These are phyloP conservation scores for Brachyopa scutellaris DNA, from an alignment of 2,888 invertebrate genomes.

Conservation along the genomic window DNA sequence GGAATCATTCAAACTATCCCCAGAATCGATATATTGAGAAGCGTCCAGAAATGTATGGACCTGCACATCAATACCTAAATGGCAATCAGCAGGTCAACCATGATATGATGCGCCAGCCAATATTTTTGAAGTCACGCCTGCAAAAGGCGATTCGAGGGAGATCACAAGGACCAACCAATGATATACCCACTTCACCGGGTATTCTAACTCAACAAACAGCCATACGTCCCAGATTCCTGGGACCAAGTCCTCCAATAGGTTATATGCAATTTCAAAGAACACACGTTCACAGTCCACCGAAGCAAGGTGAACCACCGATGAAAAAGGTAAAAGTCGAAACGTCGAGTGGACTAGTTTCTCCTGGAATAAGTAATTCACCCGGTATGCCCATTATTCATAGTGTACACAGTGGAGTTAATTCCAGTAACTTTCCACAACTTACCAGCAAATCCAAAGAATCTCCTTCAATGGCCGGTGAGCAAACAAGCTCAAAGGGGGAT, in stretches of 20 bases:
- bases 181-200: conserved; percentile 42
- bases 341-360: conserved; percentile 31
- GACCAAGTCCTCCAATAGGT: conserved; percentile 32
- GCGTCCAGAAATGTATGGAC: conserved; percentile 58
- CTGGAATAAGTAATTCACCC: conserved; percentile 78
- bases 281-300: conserved; percentile 20
- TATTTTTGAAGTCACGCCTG: conserved; percentile 72
- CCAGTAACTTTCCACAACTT: conserved; percentile 79
- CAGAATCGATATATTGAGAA: conserved; percentile 65
- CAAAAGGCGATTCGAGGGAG: conserved; percentile 65
- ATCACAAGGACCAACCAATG: conserved; percentile 47
- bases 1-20: conserved; percentile 53
- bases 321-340: conserved; percentile 69
- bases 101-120: conserved; percentile 73
- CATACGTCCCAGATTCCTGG: conserved; percentile 61
- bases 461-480: conserved; percentile 87
- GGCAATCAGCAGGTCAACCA: conserved; percentile 49
- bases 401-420: conserved; percentile 84
- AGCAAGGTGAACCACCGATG: conserved; percentile 54
- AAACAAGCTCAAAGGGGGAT: conserved; percentile 87
- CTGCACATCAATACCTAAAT: conserved; percentile 36
- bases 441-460: conserved; percentile 20
- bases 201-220: conserved; percentile 58
- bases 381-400: conserved; percentile 89
- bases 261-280: conserved; percentile 56